Percentiles rank a stretch among this genome's conserved stretches.
phyloP scores from a whole-genome alignment of 2,113 vertebrate genomes.

The Bombycilla garrulus region DNA sequence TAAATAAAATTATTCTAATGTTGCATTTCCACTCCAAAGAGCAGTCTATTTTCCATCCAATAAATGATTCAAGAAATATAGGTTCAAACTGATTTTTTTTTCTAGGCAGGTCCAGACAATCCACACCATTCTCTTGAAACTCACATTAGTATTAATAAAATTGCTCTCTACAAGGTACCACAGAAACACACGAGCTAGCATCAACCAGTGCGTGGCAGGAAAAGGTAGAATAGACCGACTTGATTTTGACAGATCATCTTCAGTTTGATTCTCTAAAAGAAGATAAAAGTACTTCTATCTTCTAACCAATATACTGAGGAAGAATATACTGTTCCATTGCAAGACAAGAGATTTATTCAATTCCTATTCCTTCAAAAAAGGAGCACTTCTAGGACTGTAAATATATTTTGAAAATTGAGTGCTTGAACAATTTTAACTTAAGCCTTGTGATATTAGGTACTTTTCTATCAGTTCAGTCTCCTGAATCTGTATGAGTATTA shows the following conservation, averaged over 20 bases:
- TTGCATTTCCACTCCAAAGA: slow-evolving; percentile 38
- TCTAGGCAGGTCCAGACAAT: background rate
- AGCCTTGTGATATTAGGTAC: background rate
- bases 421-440: background rate
- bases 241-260: background rate
- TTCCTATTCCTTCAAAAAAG: background rate
- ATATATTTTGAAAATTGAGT: background rate
- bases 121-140: background rate
- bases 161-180: background rate
- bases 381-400: background rate
- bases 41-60: slow-evolving; percentile 18
- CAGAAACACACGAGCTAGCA: background rate
- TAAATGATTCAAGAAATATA: background rate
- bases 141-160: background rate
- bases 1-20: slow-evolving; percentile 44
- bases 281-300: background rate
- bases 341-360: background rate
- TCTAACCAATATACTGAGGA: background rate
- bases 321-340: background rate
- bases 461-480: background rate
- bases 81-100: background rate
- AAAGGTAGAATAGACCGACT: background rate
- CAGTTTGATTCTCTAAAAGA: background rate
- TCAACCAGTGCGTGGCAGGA: background rate
- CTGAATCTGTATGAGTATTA: background rate